phyloP scores from a whole-genome alignment of 2,888 invertebrate genomes.

The Acrobasis suavella region DNA sequence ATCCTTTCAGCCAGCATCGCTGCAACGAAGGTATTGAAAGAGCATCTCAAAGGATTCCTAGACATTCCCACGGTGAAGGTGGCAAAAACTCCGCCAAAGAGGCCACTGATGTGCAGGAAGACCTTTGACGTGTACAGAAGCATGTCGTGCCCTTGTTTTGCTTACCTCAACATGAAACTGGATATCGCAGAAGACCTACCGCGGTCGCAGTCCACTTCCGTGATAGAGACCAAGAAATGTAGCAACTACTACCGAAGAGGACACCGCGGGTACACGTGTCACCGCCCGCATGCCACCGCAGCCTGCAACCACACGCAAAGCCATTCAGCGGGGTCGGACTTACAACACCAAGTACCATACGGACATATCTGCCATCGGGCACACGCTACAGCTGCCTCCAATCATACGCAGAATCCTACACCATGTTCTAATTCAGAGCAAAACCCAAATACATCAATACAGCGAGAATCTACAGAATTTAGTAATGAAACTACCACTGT shows the following conservation, averaged over 20 bases:
- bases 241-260: background rate
- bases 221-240: background rate
- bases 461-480: too few relatives aligned
- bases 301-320: background rate
- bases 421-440: too few relatives aligned
- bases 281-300: background rate
- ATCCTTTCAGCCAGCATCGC: constrained; percentile 17
- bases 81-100: background rate
- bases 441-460: too few relatives aligned
- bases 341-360: background rate
- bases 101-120: background rate
- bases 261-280: background rate
- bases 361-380: too few relatives aligned
- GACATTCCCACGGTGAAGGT: constrained; percentile 16
- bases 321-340: background rate
- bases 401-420: too few relatives aligned
- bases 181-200: background rate
- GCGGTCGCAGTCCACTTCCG: constrained; percentile 2
- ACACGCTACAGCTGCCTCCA: too few relatives aligned
- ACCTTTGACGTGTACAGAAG: constrained; percentile 6
- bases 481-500: background rate
- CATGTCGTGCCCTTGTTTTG: constrained; percentile 8
- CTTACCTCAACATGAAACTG: background rate
- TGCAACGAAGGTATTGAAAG: constrained; percentile 1
- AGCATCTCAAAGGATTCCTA: constrained; percentile 13